A percentile compares a stretch with the other conserved stretches of the same genome.
phyloP scores from a whole-genome alignment of 2,888 invertebrate species.

The Lamellibrachia columna region DNA sequence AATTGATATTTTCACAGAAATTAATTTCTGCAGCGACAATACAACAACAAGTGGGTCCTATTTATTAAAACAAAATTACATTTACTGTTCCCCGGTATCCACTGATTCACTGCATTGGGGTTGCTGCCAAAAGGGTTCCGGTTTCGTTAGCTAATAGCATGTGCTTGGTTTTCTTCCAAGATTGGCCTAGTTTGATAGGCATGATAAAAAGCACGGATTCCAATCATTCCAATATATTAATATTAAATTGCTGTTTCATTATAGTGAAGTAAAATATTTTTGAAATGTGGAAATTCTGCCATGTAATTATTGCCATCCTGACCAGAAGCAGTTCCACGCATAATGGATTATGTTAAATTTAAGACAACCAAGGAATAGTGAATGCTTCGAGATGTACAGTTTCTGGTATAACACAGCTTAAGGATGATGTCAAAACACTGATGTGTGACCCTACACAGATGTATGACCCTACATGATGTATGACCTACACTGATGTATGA shows the following conservation, averaged over 20 bases:
- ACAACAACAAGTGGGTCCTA: neutral
- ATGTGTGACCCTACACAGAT: neutral
- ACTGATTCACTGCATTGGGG: too few species aligned
- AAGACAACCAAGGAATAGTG: too few species aligned
- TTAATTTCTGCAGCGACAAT: neutral
- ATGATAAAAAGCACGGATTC: neutral
- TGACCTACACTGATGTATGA: too few species aligned
- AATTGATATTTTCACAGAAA: neutral
- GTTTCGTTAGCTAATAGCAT: too few species aligned
- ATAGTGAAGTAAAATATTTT: neutral
- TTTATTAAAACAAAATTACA: neutral
- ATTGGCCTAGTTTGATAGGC: neutral
- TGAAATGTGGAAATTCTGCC: neutral
- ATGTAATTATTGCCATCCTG: neutral
- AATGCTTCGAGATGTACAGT: too few species aligned
- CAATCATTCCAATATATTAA: neutral
- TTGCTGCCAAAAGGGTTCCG: too few species aligned
- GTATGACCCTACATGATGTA: too few species aligned
- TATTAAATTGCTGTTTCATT: neutral
- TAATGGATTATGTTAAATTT: too few species aligned
- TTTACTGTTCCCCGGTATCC: neutral
- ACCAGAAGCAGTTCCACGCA: too few species aligned
- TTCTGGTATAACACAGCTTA: neutral
- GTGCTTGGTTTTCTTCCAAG: neutral
- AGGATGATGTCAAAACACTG: neutral